A percentile compares a stretch with the other conserved stretches of the same genome.
These are phyloP conservation scores for Procavia capensis DNA, from an alignment of 2,113 vertebrate genomes.

Conservation along the genomic window DNA sequence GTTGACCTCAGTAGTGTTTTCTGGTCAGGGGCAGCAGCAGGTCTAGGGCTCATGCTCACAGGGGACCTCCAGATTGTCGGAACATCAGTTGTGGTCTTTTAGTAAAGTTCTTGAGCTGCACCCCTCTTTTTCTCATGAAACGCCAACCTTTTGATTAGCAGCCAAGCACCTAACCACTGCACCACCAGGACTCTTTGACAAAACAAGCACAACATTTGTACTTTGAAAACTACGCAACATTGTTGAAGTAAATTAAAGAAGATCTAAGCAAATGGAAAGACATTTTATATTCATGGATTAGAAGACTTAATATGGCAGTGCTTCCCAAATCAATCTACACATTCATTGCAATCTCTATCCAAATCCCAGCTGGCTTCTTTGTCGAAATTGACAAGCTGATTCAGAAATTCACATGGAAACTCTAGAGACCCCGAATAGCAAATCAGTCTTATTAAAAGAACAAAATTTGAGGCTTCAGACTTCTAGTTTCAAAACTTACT, in stretches of 20 bases:
- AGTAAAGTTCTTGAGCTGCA: too few relatives aligned
- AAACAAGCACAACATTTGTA: background rate
- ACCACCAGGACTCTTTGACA: background rate
- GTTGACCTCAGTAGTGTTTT: too few relatives aligned
- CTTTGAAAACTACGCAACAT: background rate
- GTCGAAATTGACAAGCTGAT: background rate
- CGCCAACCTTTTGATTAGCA: too few relatives aligned
- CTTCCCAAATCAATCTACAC: background rate
- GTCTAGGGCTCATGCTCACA: too few relatives aligned
- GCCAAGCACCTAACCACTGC: too few relatives aligned
- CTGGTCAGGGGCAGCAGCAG: too few relatives aligned
- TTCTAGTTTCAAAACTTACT: background rate
- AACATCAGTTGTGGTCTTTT: too few relatives aligned
- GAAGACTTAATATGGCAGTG: background rate
- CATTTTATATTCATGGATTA: background rate
- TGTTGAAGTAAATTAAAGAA: background rate
- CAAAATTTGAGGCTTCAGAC: background rate
- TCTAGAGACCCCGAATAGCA: background rate
- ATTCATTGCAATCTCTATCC: background rate
- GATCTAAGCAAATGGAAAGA: background rate
- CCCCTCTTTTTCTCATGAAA: too few relatives aligned
- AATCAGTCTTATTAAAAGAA: background rate
- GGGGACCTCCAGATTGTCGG: too few relatives aligned
- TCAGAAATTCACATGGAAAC: background rate
- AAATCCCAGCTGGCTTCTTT: background rate